A percentile compares a stretch with the other conserved stretches of the same genome.
Conservation (phyloP, 2,888 invertebrate genomes). For the Campopleginae sp. region DNA sequence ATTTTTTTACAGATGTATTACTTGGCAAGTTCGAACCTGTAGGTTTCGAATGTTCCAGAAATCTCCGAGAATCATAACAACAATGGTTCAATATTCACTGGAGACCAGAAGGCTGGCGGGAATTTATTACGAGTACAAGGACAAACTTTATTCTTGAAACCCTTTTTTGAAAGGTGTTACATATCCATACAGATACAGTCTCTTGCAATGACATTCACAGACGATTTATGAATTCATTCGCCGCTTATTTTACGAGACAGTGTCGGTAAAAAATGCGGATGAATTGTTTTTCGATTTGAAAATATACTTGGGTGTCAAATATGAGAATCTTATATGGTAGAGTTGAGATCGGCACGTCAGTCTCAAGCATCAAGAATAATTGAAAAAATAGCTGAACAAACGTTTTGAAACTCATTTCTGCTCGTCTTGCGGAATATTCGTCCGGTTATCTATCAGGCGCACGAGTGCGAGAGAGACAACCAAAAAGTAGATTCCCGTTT, state of each 20-base stretch:
- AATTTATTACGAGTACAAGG: background rate
- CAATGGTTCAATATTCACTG: slow-evolving; percentile 9
- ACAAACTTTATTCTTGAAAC: slow-evolving; percentile 3
- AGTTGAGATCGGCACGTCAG: background rate
- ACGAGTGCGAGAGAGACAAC: too few relatives aligned
- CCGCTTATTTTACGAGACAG: background rate
- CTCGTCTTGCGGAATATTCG: background rate
- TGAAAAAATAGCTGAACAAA: background rate
- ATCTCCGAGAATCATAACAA: slow-evolving; percentile 2
- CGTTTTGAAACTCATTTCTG: background rate
- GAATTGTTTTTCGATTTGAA: background rate
- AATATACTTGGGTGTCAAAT: background rate
- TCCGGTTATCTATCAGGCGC: background rate
- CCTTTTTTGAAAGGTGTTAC: background rate
- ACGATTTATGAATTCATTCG: background rate
- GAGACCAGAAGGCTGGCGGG: background rate
- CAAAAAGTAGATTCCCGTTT: too few relatives aligned
- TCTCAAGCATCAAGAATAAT: background rate
- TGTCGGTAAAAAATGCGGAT: background rate
- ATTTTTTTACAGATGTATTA: background rate
- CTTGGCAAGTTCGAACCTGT: slow-evolving; percentile 21
- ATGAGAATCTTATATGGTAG: background rate
- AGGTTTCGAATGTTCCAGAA: slow-evolving; percentile 45
- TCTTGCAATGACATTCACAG: slow-evolving; percentile 12
- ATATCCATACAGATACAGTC: background rate